Evolutionary conservation across 2,797 vertebrate genomes (phyloP), one percentile per base, ranked within the genome.

Genomic region (Myotis pilosus): DNA sequence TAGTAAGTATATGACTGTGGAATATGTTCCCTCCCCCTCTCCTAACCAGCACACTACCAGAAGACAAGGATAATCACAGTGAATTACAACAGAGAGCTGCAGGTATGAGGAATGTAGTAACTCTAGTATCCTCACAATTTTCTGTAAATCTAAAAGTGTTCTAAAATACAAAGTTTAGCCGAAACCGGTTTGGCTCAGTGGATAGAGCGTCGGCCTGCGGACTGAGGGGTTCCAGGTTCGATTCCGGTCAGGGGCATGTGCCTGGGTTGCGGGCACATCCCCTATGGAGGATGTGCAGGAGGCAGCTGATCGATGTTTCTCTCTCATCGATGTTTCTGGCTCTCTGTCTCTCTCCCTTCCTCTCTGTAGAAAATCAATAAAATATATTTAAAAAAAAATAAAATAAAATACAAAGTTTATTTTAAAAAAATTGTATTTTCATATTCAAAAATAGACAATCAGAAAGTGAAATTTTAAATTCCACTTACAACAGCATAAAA

Each of bases 351-450:
- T n/a, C n/a, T n/a, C n/a, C n/a, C n/a, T n/a, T n/a, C n/a, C n/a
- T n/a, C n/a, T n/a, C n/a, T n/a, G n/a, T n/a, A n/a, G n/a, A n/a
- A n/a, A n/a, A n/a, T n/a, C n/a, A n/a, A n/a, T n/a, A n/a, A n/a
- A n/a, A n/a, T n/a, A n/a, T n/a, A n/a, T n/a, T n/a, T n/a, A n/a
- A n/a, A n/a, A n/a, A n/a, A n/a, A n/a, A n/a, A n/a, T n/a, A n/a
- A n/a, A n/a, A n/a, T 72, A 91, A 66, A 64, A 87, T 66, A 66
- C 22, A 74, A 79, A 49, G 20, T 74, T 51, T 55, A 66, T 57
- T 71, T 72, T 25, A 78, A 95, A 95, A 84, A 74, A 81, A 82
- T 5, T 80, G 7, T 79, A 71, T 87, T 76, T 91, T 71, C 4
- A 64, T 60, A 68, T 68, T 68, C 3, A 81, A 89, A 13, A 88